Evolutionary conservation across 2,888 invertebrate genomes (phyloP).

Genomic region (Vesta saturnalis): DNA sequence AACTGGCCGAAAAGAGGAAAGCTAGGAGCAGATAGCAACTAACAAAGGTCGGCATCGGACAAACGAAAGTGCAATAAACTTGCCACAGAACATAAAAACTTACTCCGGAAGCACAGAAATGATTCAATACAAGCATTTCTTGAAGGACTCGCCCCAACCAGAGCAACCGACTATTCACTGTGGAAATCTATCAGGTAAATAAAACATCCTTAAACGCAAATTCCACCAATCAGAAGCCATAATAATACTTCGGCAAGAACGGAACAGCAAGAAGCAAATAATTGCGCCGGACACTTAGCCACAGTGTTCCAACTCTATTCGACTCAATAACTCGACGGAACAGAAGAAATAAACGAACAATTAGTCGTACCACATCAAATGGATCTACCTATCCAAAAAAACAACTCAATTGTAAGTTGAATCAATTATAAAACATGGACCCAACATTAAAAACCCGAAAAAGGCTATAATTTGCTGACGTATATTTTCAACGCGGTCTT

Average conservation of each 20-base stretch:
- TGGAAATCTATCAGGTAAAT: no score
- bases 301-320: background rate
- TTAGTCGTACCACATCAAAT: background rate
- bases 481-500: no score
- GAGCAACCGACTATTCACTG: no score
- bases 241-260: background rate
- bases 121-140: no score
- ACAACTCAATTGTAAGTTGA: background rate
- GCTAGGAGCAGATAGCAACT: no score
- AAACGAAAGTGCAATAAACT: no score
- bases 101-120: background rate
- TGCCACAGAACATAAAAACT: no score
- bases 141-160: no score
- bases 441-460: no score
- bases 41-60: no score
- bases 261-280: background rate
- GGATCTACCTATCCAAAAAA: slow-evolving; percentile 1
- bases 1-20: background rate
- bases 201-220: background rate
- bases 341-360: slow-evolving; percentile 3
- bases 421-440: no score
- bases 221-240: background rate
- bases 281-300: background rate
- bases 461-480: background rate
- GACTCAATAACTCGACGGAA: background rate